Evolutionary conservation across 1,140 invertebrate species (phyloP).

Genomic region (Chymomyza costata): DNA sequence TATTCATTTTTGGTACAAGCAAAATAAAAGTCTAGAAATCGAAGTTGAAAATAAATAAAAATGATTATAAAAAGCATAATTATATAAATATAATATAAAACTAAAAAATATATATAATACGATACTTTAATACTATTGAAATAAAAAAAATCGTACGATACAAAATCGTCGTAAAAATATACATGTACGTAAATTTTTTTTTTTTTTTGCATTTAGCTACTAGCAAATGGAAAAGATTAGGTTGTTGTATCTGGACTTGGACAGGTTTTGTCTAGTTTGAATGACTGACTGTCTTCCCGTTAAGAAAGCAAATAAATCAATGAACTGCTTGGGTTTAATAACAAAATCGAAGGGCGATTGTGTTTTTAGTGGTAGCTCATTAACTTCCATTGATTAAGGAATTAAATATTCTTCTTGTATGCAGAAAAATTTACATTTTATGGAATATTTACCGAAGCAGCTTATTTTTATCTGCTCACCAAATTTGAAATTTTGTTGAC

Average conservation of each 20-base stretch:
- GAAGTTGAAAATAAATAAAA: conserved; percentile 20
- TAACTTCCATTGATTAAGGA: no score
- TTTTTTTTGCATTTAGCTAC: no score
- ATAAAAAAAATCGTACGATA: conserved; percentile 59
- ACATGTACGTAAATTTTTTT: conserved; percentile 1
- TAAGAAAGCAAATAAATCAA: conserved; percentile 25
- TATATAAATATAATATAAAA: conserved; percentile 52
- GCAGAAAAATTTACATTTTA: no score
- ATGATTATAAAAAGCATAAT: conserved; percentile 50
- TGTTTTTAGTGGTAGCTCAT: no score
- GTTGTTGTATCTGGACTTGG: background rate
- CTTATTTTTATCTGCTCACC: conserved; percentile 40
- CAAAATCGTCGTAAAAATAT: conserved; percentile 58
- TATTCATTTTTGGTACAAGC: conserved; percentile 43
- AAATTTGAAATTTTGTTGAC: conserved; percentile 35
- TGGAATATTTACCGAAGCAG: conserved; percentile 14
- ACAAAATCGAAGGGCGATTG: no score
- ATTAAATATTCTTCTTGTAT: no score
- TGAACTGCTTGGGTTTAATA: conserved; percentile 26
- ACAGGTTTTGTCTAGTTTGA: background rate
- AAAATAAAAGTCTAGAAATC: conserved; percentile 28
- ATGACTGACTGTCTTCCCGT: no score
- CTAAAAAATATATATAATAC: conserved; percentile 61
- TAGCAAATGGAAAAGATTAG: no score
- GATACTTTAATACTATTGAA: conserved; percentile 73